phyloP scores from a whole-genome alignment of 2,888 invertebrate genomes.

The Tachina lurida region DNA sequence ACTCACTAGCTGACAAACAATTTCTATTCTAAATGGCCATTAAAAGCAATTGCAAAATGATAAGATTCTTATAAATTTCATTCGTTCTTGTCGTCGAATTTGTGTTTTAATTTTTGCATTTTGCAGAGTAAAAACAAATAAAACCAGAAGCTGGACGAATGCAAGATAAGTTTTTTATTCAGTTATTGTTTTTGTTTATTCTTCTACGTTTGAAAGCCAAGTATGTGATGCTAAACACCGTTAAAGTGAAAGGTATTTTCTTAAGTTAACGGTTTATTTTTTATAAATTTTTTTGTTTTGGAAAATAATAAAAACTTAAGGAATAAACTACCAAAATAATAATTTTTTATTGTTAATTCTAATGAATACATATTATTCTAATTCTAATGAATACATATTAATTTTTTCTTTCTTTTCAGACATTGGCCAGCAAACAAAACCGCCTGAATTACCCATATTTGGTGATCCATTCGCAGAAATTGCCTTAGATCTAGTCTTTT shows the following conservation, averaged over 20 bases:
- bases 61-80: constrained; percentile 49
- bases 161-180: background rate
- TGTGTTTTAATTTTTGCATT: constrained; percentile 7
- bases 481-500: constrained; percentile 90
- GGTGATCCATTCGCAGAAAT: constrained; percentile 92
- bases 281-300: background rate
- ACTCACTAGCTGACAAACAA: constrained; percentile 8
- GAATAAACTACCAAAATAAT: background rate
- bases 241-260: constrained; percentile 66
- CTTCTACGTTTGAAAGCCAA: constrained; percentile 32
- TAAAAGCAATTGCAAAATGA: constrained; percentile 64
- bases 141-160: constrained; percentile 43
- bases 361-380: constrained; percentile 31
- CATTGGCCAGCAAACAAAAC: constrained; percentile 92
- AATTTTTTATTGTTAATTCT: constrained; percentile 34
- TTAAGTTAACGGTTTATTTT: constrained; percentile 26
- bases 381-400: too few species aligned
- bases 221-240: constrained; percentile 30
- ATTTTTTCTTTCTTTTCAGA: constrained; percentile 84
- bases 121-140: constrained; percentile 3
- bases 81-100: constrained; percentile 10
- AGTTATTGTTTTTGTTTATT: background rate
- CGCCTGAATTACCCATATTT: constrained; percentile 91
- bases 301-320: background rate
- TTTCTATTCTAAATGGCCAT: constrained; percentile 34